These are phyloP conservation scores for Acrobasis consociella DNA, from an alignment of 2,888 invertebrate genomes.

Conservation along the genomic window DNA sequence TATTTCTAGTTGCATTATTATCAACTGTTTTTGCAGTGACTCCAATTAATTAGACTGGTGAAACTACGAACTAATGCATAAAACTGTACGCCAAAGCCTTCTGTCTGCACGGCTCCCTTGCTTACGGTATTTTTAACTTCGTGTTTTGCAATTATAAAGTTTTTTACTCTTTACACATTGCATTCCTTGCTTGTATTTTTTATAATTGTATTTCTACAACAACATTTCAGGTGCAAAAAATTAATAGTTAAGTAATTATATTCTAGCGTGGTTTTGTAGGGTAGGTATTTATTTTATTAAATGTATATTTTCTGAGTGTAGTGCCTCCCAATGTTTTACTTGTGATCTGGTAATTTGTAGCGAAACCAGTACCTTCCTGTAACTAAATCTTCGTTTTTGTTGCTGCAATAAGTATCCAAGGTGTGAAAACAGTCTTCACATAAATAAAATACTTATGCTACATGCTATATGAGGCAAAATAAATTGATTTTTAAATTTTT, in stretches of 20 bases:
- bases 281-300: background rate
- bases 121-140: conserved; percentile 19
- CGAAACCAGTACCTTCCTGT: too few relatives aligned
- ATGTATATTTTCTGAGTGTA: background rate
- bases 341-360: too few relatives aligned
- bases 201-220: conserved; percentile 4
- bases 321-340: too few relatives aligned
- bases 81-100: background rate
- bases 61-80: conserved; percentile 19
- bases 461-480: too few relatives aligned
- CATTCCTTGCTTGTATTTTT: conserved; percentile 3
- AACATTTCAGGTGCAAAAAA: conserved; percentile 17
- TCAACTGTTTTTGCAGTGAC: conserved; percentile 31
- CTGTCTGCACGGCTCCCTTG: conserved; percentile 2
- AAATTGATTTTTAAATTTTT: too few relatives aligned
- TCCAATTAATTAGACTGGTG: conserved; percentile 31
- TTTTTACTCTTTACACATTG: conserved; percentile 7
- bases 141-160: conserved; percentile 5
- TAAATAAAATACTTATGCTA: too few relatives aligned
- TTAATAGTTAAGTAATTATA: background rate
- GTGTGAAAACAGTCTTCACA: too few relatives aligned
- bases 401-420: too few relatives aligned
- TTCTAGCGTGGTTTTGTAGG: background rate
- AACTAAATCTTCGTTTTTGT: too few relatives aligned
- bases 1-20: conserved; percentile 41